Conservation (phyloP, 2,888 invertebrate species). For the Pheosia gnoma region DNA sequence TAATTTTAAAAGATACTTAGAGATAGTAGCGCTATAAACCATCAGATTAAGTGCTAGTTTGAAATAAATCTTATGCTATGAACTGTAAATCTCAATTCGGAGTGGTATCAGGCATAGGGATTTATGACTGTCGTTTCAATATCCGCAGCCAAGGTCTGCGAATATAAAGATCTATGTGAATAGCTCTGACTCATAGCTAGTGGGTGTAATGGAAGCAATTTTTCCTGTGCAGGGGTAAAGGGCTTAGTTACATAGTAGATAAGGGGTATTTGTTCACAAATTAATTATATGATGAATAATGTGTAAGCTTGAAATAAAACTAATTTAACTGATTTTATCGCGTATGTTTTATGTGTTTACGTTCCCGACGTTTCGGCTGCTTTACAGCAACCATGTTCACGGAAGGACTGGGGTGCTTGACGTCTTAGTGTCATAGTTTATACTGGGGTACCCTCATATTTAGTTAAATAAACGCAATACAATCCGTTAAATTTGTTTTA, state of each 20-base stretch:
- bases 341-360: no score
- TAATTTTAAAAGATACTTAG: no score
- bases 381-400: no score
- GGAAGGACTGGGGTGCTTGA: no score
- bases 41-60: background rate
- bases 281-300: background rate
- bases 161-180: background rate
- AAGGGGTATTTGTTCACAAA: background rate
- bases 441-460: no score
- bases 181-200: background rate
- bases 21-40: no score
- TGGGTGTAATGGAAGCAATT: background rate
- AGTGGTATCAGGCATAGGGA: background rate
- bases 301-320: no score
- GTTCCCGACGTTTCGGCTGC: no score
- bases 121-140: slow-evolving; percentile 3
- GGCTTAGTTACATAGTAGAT: background rate
- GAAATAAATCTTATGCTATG: slow-evolving; percentile 4
- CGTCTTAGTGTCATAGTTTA: no score
- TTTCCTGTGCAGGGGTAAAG: background rate
- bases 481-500: no score
- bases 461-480: no score
- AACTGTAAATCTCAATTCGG: slow-evolving; percentile 5
- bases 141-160: slow-evolving; percentile 2
- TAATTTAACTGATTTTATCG: no score